Percentiles rank a stretch among this genome's conserved stretches.
Conservation (phyloP, 35 echinoderm and acorn worm species). For the Anneissia japonica region DNA sequence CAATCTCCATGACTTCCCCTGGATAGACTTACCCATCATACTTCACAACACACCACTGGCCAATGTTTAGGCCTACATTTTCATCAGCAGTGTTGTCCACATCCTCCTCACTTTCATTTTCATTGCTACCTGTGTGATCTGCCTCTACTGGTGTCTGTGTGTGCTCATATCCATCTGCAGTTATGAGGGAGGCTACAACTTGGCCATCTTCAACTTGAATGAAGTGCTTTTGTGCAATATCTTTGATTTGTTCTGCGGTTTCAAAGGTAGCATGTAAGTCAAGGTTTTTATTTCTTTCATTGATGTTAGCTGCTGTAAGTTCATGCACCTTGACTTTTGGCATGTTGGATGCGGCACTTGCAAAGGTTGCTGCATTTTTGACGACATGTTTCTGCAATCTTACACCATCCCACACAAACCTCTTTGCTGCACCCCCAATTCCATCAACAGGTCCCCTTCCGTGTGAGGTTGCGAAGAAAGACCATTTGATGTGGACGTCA, state of each 20-base stretch:
- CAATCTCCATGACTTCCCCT: constrained; percentile 50
- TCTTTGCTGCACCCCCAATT: constrained; percentile 3
- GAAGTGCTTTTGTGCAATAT: not conserved
- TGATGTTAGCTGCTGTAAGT: constrained; percentile 20
- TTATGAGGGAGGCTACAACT: too few relatives aligned
- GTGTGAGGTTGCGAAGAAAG: constrained; percentile 15
- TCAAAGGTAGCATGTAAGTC: constrained; percentile 9
- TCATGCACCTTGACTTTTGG: constrained; percentile 20
- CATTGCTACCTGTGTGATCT: too few relatives aligned
- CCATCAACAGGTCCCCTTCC: constrained; percentile 26
- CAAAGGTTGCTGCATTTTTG: constrained; percentile 29
- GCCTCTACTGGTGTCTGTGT: too few relatives aligned
- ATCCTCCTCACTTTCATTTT: too few relatives aligned
- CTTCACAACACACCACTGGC: constrained; percentile 33
- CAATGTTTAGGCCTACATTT: constrained; percentile 3
- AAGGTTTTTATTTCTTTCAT: not conserved
- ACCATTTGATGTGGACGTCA: not conserved
- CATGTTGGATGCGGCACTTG: constrained; percentile 17
- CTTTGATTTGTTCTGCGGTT: too few relatives aligned
- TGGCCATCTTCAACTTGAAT: too few relatives aligned
- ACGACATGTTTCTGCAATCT: constrained; percentile 2
- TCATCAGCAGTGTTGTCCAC: too few relatives aligned
- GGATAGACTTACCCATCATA: constrained; percentile 31
- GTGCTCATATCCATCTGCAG: too few relatives aligned
- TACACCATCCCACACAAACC: not conserved